Evolutionary conservation across 2,113 vertebrate genomes (phyloP).

Genomic region (Grantiella picta): DNA sequence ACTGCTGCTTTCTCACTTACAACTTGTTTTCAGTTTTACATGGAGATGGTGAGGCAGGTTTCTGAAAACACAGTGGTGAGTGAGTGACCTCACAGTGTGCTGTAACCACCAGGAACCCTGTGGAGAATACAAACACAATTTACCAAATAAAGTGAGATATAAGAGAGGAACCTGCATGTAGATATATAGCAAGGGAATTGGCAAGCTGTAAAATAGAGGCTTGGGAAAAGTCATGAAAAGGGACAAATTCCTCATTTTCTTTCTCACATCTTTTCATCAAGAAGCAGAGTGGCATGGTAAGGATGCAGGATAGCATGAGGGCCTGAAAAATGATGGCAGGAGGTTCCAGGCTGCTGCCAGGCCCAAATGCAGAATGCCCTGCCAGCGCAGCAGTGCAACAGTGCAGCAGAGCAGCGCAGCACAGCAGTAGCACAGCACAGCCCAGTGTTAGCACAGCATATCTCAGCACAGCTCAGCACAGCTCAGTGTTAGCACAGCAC

Average conservation of each 20-base stretch:
- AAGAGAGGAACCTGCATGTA: neutral
- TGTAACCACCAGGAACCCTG: neutral
- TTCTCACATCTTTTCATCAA: neutral
- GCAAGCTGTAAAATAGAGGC: neutral
- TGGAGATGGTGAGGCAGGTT: neutral
- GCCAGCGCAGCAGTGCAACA: neutral
- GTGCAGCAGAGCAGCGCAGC: neutral
- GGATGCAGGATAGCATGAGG: neutral
- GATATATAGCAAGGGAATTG: neutral
- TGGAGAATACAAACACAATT: neutral
- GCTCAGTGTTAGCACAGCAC: neutral
- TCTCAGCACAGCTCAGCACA: neutral
- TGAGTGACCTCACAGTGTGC: neutral
- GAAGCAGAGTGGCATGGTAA: fast-evolving
- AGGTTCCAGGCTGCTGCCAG: neutral
- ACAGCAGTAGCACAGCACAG: neutral
- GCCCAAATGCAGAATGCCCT: neutral
- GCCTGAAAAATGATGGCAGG: neutral
- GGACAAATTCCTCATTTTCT: neutral
- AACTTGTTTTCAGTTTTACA: neutral
- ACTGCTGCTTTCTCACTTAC: neutral
- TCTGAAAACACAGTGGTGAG: neutral
- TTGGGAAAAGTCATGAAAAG: neutral
- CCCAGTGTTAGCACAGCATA: no score
- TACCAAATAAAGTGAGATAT: neutral